phyloP scores from a whole-genome alignment of 1,140 invertebrate species.

The Sitophilus oryzae region DNA sequence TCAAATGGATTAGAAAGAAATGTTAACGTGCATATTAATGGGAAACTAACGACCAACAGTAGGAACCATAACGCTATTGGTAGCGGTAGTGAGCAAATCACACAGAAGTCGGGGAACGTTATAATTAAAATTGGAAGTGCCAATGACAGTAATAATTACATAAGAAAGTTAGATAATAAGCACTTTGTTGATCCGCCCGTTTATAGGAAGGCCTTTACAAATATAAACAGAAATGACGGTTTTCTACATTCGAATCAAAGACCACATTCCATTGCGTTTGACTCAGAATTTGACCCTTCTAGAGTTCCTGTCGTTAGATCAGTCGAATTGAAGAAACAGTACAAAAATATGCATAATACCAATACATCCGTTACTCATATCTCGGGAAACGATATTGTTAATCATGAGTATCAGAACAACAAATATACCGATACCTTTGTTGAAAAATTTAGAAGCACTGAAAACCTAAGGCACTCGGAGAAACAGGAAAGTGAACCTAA shows the following conservation, averaged over 20 bases:
- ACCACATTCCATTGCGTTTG: constrained; percentile 41
- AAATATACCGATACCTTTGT: background rate
- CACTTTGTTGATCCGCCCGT: constrained; percentile 39
- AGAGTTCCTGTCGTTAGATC: constrained; percentile 43
- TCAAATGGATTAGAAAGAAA: constrained; percentile 14
- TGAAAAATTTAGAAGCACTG: constrained; percentile 14
- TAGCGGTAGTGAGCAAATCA: constrained; percentile 35
- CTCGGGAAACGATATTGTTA: constrained; percentile 17
- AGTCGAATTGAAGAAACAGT: constrained; percentile 44
- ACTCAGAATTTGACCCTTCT: constrained; percentile 37
- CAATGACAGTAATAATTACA: constrained; percentile 6
- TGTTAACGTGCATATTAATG: no score
- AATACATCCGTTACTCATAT: constrained; percentile 39
- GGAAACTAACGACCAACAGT: background rate
- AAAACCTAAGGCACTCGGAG: constrained; percentile 12
- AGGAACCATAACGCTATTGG: constrained; percentile 36
- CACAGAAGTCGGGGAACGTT: constrained; percentile 35
- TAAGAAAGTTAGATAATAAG: constrained; percentile 20
- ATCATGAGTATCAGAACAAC: constrained; percentile 1
- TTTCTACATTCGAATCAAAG: constrained; percentile 13
- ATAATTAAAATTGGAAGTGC: constrained; percentile 38
- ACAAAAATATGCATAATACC: constrained; percentile 32
- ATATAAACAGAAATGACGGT: constrained; percentile 31
- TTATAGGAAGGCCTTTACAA: constrained; percentile 41
- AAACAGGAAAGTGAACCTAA: constrained; percentile 16